Percentiles rank a stretch among this genome's conserved stretches.
These are phyloP conservation scores for Meloe dianella DNA, from an alignment of 2,888 invertebrate genomes.

Conservation along the genomic window DNA sequence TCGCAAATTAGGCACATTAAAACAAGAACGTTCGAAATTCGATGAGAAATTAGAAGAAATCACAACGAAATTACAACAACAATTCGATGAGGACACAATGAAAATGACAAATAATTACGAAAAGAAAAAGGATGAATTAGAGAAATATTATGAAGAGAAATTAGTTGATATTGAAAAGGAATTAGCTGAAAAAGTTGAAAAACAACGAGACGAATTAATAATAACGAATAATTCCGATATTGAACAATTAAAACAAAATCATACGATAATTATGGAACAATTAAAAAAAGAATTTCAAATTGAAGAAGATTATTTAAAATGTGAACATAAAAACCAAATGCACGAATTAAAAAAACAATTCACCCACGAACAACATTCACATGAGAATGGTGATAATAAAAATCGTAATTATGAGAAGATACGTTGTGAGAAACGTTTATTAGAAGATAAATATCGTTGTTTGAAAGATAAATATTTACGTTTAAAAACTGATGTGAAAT, in stretches of 20 bases:
- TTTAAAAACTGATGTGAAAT: conserved; percentile 79
- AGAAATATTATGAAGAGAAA: conserved; percentile 61
- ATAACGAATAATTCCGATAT: conserved; percentile 64
- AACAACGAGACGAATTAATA: conserved; percentile 61
- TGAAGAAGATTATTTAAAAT: conserved; percentile 72
- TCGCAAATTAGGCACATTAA: conserved; percentile 52
- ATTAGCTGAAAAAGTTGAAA: conserved; percentile 58
- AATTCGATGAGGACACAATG: conserved; percentile 52
- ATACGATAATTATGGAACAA: conserved; percentile 66
- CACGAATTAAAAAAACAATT: conserved; percentile 65
- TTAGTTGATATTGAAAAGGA: conserved; percentile 64
- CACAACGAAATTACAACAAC: conserved; percentile 54
- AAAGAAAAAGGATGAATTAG: conserved; percentile 56
- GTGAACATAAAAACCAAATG: conserved; percentile 71
- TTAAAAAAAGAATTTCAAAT: conserved; percentile 69
- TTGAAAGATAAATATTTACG: conserved; percentile 82
- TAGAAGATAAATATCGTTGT: conserved; percentile 80
- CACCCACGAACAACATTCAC: conserved; percentile 58
- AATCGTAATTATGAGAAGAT: conserved; percentile 66
- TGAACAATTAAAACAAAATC: conserved; percentile 65
- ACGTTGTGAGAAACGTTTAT: conserved; percentile 71
- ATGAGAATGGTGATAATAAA: conserved; percentile 45
- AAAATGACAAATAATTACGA: conserved; percentile 50
- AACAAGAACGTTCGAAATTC: conserved; percentile 54
- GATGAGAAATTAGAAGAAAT: conserved; percentile 61